Conservation (phyloP, 2,113 vertebrate species). For the Protobothrops flavoviridis region DNA sequence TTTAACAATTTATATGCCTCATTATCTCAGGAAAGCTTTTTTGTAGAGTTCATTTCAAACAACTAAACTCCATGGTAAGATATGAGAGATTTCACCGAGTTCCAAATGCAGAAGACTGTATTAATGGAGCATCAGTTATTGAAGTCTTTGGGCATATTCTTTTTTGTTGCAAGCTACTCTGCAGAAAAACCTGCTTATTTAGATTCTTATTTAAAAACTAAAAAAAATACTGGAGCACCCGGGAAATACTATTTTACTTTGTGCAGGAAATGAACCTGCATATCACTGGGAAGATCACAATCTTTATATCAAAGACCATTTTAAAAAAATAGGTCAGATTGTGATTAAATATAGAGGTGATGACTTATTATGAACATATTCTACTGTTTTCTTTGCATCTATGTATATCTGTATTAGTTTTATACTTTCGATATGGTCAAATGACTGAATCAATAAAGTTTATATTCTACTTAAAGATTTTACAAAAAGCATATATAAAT, state of each 20-base stretch:
- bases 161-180: not conserved
- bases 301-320: not conserved
- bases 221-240: not conserved
- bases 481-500: not conserved
- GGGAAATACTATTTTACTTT: not conserved
- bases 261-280: not conserved
- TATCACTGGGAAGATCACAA: not conserved
- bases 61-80: not conserved
- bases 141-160: not conserved
- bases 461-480: not conserved
- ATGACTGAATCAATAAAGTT: not conserved
- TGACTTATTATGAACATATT: not conserved
- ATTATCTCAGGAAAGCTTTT: not conserved
- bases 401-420: not conserved
- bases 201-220: not conserved
- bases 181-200: not conserved
- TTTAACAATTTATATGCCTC: not conserved
- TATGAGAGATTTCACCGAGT: too few species aligned
- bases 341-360: not conserved
- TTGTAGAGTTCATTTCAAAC: not conserved
- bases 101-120: not conserved
- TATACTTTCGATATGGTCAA: not conserved
- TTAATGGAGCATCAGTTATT: not conserved
- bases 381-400: not conserved
- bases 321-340: not conserved